A percentile compares a stretch with the other conserved stretches of the same genome.
Evolutionary conservation across 2,113 vertebrate species (phyloP).

Genomic region (Galeopterus variegatus): DNA sequence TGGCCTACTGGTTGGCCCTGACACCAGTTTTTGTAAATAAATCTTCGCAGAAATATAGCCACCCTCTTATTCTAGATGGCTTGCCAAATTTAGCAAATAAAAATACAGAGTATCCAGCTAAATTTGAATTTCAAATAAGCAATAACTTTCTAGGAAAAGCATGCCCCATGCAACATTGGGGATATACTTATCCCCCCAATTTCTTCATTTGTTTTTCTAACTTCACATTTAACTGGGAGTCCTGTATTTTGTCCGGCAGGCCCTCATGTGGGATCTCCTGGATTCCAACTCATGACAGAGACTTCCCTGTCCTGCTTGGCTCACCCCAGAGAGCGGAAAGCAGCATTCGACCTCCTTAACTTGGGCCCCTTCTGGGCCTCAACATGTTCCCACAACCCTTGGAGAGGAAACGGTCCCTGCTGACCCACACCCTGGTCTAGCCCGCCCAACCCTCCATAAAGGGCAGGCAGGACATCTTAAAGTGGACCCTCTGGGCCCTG

Average conservation of each 20-base stretch:
- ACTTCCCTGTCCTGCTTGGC: not conserved
- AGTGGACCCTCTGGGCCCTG: not conserved
- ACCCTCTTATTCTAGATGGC: not conserved
- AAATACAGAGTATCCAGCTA: not conserved
- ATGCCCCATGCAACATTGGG: not conserved
- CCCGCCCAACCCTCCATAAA: not conserved
- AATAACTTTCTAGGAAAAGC: not conserved
- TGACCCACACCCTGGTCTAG: too few species aligned
- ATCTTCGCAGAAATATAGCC: not conserved
- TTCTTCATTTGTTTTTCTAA: not conserved
- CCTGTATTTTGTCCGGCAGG: not conserved
- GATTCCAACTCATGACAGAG: rapidly evolving
- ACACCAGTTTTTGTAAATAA: not conserved
- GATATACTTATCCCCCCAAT: too few species aligned
- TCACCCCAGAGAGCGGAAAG: too few species aligned
- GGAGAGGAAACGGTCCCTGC: not conserved
- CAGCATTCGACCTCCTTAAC: not conserved
- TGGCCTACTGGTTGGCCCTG: rapidly evolving
- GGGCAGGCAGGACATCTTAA: not conserved
- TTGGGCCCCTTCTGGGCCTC: not conserved
- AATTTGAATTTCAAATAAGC: not conserved
- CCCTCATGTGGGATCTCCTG: rapidly evolving
- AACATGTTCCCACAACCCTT: not conserved
- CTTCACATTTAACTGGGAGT: not conserved
- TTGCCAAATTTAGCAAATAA: not conserved